Conservation (phyloP, 2,797 vertebrate genomes). For the Falco naumanni region DNA sequence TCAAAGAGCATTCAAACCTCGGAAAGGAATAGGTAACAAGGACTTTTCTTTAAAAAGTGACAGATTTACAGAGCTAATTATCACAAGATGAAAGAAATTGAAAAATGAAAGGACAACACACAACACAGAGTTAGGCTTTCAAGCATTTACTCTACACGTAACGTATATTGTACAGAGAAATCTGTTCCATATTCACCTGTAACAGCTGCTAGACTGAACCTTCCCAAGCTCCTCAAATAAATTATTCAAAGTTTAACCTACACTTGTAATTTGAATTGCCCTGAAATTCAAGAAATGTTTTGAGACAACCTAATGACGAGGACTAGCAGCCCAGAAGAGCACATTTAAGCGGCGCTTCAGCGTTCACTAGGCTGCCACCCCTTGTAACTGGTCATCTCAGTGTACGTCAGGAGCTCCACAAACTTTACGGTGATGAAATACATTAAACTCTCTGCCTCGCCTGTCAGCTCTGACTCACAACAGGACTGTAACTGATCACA, state of each 20-base stretch:
- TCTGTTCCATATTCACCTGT: not conserved
- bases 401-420: not conserved
- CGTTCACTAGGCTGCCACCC: fast-evolving
- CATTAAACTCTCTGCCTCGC: not conserved
- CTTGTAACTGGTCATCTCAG: fast-evolving
- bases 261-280: not conserved
- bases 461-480: not conserved
- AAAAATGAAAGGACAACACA: not conserved
- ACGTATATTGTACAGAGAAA: not conserved
- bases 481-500: not conserved
- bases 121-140: not conserved
- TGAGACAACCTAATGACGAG: not conserved
- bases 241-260: not conserved
- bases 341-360: fast-evolving
- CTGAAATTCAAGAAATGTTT: not conserved
- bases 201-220: not conserved
- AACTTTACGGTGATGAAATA: fast-evolving
- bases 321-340: not conserved
- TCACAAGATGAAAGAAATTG: not conserved
- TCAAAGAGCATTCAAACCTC: not conserved
- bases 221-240: not conserved
- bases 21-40: not conserved
- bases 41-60: not conserved
- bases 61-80: not conserved
- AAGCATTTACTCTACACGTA: not conserved